Evolutionary conservation across 1,140 invertebrate species (phyloP).

Genomic region (Aricia agestis): DNA sequence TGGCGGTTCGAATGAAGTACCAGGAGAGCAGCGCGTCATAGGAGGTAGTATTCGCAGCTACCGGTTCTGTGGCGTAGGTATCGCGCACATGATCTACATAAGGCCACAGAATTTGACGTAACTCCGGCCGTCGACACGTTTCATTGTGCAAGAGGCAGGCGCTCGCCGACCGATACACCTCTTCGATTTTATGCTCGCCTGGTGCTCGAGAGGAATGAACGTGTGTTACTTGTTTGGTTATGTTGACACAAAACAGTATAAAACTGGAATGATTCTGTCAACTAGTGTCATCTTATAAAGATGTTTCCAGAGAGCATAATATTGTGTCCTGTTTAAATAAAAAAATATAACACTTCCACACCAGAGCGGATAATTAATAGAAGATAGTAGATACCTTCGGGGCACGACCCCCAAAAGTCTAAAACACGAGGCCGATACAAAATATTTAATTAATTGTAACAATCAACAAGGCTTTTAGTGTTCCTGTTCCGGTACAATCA

Average conservation of each 20-base stretch:
- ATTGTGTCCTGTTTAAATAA: too few relatives aligned
- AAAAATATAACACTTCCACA: too few relatives aligned
- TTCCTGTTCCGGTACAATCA: too few relatives aligned
- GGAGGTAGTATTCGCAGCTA: not conserved
- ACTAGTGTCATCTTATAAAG: too few relatives aligned
- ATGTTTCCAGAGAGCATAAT: too few relatives aligned
- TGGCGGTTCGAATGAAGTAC: not conserved
- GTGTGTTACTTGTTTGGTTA: not conserved
- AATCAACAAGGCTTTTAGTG: not conserved
- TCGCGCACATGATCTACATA: slow-evolving; percentile 2
- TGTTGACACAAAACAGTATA: too few relatives aligned
- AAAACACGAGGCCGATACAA: too few relatives aligned
- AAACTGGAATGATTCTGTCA: too few relatives aligned
- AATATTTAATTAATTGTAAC: not conserved
- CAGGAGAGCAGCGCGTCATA: not conserved
- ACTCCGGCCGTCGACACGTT: not conserved
- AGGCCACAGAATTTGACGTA: slow-evolving; percentile 9
- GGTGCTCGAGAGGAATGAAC: not conserved
- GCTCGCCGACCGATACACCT: not conserved
- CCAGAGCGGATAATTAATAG: too few relatives aligned
- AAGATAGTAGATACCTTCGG: too few relatives aligned
- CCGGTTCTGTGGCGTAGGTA: not conserved
- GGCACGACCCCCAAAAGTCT: too few relatives aligned
- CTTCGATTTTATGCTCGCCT: not conserved
- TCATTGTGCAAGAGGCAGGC: not conserved